phyloP scores from a whole-genome alignment of 2,888 invertebrate genomes.

The Agrochola lota region DNA sequence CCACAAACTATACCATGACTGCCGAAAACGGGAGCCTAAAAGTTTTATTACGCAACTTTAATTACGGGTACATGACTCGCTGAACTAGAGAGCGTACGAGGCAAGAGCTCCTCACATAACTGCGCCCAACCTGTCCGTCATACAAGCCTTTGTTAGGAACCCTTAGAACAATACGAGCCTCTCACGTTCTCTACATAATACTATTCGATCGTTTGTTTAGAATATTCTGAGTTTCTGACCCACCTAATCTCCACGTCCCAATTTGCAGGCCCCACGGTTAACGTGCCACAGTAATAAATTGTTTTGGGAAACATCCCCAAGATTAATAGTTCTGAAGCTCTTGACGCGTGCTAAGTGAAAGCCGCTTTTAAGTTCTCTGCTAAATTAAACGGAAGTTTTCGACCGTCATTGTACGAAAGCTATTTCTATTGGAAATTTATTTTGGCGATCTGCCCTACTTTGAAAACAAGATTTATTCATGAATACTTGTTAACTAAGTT shows the following conservation, averaged over 20 bases:
- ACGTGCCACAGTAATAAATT: constrained; percentile 84
- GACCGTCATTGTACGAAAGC: constrained; percentile 64
- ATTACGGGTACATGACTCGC: constrained; percentile 82
- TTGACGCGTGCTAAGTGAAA: constrained; percentile 84
- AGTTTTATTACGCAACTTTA: constrained; percentile 78
- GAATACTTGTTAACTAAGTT: constrained; percentile 17
- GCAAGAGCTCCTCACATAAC: constrained; percentile 60
- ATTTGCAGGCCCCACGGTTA: constrained; percentile 79
- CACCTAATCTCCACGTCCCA: constrained; percentile 81
- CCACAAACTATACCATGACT: constrained; percentile 60
- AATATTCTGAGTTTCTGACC: constrained; percentile 77
- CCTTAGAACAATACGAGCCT: constrained; percentile 63
- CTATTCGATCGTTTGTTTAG: constrained; percentile 78
- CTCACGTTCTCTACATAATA: constrained; percentile 63
- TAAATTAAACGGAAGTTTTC: constrained; percentile 74
- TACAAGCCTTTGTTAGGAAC: constrained; percentile 66
- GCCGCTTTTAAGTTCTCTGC: constrained; percentile 77
- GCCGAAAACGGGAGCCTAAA: constrained; percentile 62
- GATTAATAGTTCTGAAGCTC: constrained; percentile 85
- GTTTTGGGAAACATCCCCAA: constrained; percentile 85
- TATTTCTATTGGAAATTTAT: constrained; percentile 62
- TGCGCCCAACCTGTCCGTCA: constrained; percentile 66
- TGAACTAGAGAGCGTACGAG: constrained; percentile 38
- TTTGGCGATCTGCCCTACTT: constrained; percentile 47
- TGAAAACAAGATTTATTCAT: constrained; percentile 23